Base-by-base conservation (phyloP, 1,140 invertebrate genomes). In the Homarus americanus region DNA sequence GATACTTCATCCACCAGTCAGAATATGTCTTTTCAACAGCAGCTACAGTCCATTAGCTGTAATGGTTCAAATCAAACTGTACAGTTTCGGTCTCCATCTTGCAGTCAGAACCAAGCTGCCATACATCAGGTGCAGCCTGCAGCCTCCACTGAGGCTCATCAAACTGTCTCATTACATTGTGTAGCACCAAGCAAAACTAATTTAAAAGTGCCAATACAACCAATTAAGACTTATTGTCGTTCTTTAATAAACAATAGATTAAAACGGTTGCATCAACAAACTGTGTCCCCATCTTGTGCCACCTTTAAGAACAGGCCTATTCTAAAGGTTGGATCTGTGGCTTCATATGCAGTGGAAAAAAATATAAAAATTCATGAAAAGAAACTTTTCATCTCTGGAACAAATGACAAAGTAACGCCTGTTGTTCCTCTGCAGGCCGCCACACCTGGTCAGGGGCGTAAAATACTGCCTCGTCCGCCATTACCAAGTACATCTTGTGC, bases 381-480 rank as follows among this genome's bases (percentile, higher is more conserved):
- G 63, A 69, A 69, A 69, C 17, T 69, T 12, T 10, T 32, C n/a
- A 69, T 69, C 32, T 24, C 63, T 24, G 24, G 28, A 28, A 32
- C n/a, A 28, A 69, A 12, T 69, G 63, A 69, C n/a, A 69, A 69
- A 69, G 63, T 12, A 32, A 2, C 12, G 28, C n/a, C 63, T 32
- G 7, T 69, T 63, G 12, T 63, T 69, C 63, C 53, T 58, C 53
- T 15, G 53, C 20, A 15, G 17, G 53, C 72, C 20, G 28, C 72
- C n/a, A 12, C 72, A 34, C 72, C 72, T 3, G 34, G 9, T 7
- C 72, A 34, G 4, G 79, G 49, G 12, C 79, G 79, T 28, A 82
- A 63, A 44, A 82, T 82, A 38, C 44, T 82, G 49, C 79, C 79
- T 36, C 79, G 79, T 32, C 79, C 49, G 2, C n/a, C 9, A 32